These are phyloP conservation scores for Stylophora pistillata DNA, from an alignment of 64 coral and sea anemone genomes.

Conservation along the genomic window DNA sequence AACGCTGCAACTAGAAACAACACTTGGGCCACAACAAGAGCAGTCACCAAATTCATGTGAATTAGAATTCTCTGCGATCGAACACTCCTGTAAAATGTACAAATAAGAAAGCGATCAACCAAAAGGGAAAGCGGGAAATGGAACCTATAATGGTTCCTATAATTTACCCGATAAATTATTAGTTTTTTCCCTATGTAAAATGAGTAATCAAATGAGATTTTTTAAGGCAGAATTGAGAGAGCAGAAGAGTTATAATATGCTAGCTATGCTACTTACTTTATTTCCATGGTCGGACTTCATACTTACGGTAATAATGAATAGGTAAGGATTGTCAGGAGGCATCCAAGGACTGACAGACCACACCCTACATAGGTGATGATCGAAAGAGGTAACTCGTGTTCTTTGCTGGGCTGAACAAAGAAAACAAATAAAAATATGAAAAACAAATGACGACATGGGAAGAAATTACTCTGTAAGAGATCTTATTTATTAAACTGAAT, in stretches of 20 bases:
- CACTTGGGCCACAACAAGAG: slow-evolving; percentile 68
- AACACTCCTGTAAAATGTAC: slow-evolving; percentile 63
- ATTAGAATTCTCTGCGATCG: slow-evolving; percentile 66
- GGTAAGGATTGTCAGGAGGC: slow-evolving; percentile 67
- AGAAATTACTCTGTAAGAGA: neutral
- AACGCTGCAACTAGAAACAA: slow-evolving; percentile 57
- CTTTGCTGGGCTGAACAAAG: slow-evolving; percentile 18
- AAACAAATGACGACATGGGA: neutral
- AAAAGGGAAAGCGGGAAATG: neutral
- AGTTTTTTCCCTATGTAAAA: neutral
- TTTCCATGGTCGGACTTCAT: neutral
- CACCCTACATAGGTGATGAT: slow-evolving; percentile 82
- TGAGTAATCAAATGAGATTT: no score
- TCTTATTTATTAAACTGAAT: no score
- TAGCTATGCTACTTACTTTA: neutral
- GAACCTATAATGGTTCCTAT: no score
- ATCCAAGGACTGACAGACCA: slow-evolving; percentile 79
- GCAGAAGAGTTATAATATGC: neutral
- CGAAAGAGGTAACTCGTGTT: slow-evolving; percentile 36
- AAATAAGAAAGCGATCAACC: neutral
- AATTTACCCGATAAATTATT: no score
- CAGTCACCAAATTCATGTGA: slow-evolving; percentile 79
- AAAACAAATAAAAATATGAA: neutral
- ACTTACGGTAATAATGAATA: slow-evolving; percentile 88
- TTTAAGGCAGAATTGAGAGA: neutral